Conservation (phyloP, 2,797 vertebrate species). For the Myiotriccus ornatus region DNA sequence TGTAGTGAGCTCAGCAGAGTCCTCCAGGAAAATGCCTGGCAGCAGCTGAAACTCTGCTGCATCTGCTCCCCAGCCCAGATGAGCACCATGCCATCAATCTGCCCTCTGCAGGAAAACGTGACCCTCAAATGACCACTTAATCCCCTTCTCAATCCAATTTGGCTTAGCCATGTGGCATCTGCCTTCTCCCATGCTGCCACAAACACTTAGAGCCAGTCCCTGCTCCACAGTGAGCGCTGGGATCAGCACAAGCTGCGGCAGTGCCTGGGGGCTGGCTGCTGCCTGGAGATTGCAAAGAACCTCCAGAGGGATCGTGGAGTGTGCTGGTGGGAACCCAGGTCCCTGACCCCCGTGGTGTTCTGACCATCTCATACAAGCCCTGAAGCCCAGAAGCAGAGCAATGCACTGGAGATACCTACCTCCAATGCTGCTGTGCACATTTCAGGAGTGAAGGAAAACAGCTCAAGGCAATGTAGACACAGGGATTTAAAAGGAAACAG, state of each 20-base stretch:
- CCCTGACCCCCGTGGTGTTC: background rate
- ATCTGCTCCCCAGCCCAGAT: background rate
- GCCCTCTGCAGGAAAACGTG: background rate
- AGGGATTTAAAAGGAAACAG: slow-evolving; percentile 9
- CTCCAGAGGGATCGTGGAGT: background rate
- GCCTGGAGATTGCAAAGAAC: background rate
- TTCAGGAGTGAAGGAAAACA: background rate
- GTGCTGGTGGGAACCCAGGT: background rate
- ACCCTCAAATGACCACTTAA: slow-evolving; percentile 40
- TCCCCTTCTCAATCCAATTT: slow-evolving; percentile 33
- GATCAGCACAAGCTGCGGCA: rapidly evolving
- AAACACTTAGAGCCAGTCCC: rapidly evolving
- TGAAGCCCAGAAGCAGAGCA: background rate
- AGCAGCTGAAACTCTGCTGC: background rate
- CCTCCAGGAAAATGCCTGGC: background rate
- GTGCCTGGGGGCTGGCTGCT: background rate
- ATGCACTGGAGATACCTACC: background rate
- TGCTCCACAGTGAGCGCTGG: rapidly evolving
- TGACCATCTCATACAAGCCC: background rate
- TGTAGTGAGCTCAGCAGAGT: background rate
- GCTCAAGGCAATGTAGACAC: background rate
- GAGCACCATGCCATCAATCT: background rate
- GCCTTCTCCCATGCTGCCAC: background rate
- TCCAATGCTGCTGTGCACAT: background rate
- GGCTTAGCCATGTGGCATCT: background rate